Conservation (phyloP, 2,888 invertebrate species). For the Drosophila prostipennis region DNA sequence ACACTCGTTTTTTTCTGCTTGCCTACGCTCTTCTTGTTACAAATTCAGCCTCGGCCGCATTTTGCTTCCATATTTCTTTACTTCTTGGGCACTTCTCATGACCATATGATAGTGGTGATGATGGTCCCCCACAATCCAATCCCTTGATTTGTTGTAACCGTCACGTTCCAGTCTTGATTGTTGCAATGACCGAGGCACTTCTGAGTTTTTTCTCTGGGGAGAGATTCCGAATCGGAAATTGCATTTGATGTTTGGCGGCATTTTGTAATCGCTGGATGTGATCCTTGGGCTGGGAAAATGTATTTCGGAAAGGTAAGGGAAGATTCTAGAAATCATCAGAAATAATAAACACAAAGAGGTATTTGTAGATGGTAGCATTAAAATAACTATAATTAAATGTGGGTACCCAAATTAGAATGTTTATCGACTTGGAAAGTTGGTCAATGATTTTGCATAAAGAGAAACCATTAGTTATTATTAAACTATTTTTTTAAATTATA, state of each 20-base stretch:
- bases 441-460: constrained; percentile 4
- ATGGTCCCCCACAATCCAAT: constrained; percentile 33
- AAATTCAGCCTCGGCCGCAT: constrained; percentile 59
- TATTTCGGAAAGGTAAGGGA: not conserved
- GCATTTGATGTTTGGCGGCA: constrained; percentile 42
- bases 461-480: constrained; percentile 2
- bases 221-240: constrained; percentile 20
- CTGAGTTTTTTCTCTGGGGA: constrained; percentile 9
- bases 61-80: constrained; percentile 61
- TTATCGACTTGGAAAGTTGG: not conserved
- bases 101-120: constrained; percentile 36
- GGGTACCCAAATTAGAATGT: not conserved
- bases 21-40: constrained; percentile 60
- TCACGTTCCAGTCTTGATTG: constrained; percentile 44
- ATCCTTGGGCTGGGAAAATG: constrained; percentile 14
- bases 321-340: not conserved
- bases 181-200: constrained; percentile 40
- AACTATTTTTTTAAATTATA: too few relatives aligned
- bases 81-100: constrained; percentile 47
- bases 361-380: not conserved
- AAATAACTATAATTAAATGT: constrained; percentile 5
- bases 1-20: constrained; percentile 55
- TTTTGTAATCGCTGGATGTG: constrained; percentile 8
- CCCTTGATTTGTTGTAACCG: constrained; percentile 42
- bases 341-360: not conserved